Percentiles rank a stretch among this genome's conserved stretches.
phyloP scores from a whole-genome alignment of 2,888 invertebrate species.

The Dione juno region DNA sequence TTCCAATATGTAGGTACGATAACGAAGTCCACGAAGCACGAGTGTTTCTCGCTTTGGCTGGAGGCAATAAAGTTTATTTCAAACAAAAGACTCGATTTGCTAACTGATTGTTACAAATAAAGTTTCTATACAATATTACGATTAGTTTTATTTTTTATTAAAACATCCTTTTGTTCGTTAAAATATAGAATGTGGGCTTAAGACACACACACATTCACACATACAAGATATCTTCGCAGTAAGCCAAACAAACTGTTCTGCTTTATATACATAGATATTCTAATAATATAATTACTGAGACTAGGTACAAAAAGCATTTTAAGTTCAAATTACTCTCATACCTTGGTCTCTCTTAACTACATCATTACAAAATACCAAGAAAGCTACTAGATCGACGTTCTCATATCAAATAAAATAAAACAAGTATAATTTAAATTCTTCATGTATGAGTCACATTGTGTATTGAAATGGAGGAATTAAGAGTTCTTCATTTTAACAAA shows the following conservation, averaged over 20 bases:
- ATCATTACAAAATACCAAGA: slow-evolving; percentile 21
- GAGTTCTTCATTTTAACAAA: slow-evolving; percentile 36
- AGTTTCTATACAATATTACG: not conserved
- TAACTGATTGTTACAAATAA: slow-evolving; percentile 26
- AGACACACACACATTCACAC: too few relatives aligned
- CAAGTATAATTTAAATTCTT: slow-evolving; percentile 36
- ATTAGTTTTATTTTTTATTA: not conserved
- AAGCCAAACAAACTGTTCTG: not conserved
- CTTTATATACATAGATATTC: too few relatives aligned
- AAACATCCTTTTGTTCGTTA: slow-evolving; percentile 2
- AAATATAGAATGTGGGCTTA: not conserved
- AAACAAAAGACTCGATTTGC: slow-evolving; percentile 29
- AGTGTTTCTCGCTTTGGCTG: slow-evolving; percentile 23
- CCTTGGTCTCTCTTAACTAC: slow-evolving; percentile 3
- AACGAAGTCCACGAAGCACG: slow-evolving; percentile 7
- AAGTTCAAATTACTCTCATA: slow-evolving; percentile 6
- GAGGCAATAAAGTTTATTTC: slow-evolving; percentile 32
- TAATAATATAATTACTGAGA: too few relatives aligned
- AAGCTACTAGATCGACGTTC: slow-evolving; percentile 14
- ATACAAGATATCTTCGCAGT: too few relatives aligned
- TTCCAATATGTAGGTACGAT: slow-evolving; percentile 51
- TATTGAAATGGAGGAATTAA: slow-evolving; percentile 37
- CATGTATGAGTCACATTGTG: slow-evolving; percentile 37
- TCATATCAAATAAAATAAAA: slow-evolving; percentile 20
- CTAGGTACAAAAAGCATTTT: not conserved